phyloP scores from a whole-genome alignment of 2,888 invertebrate species.

The Cetonia aurata region DNA sequence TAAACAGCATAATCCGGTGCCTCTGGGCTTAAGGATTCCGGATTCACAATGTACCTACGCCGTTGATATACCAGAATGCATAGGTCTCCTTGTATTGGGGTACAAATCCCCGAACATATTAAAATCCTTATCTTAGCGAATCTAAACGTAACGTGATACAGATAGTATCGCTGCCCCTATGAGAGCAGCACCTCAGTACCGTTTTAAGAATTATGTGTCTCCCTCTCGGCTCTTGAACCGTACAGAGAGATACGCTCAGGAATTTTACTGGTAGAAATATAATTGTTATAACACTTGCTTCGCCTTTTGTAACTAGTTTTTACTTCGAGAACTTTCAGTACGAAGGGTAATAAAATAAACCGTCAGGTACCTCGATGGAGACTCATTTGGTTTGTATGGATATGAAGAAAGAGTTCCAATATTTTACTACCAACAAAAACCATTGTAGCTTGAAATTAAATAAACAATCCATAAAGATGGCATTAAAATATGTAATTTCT shows the following conservation, averaged over 20 bases:
- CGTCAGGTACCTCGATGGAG: conserved; percentile 32
- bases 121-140: conserved; percentile 63
- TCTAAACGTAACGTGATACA: conserved; percentile 65
- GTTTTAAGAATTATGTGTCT: conserved; percentile 26
- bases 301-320: conserved; percentile 44
- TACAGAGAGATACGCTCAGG: conserved; percentile 22
- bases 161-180: conserved; percentile 42
- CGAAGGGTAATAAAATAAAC: conserved; percentile 24
- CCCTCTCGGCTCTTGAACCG: background rate
- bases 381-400: background rate
- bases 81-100: background rate
- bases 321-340: conserved; percentile 30
- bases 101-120: conserved; percentile 64
- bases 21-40: conserved; percentile 16
- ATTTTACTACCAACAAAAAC: too few relatives aligned
- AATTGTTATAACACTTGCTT: conserved; percentile 47
- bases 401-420: too few relatives aligned
- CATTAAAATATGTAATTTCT: too few relatives aligned
- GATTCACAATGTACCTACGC: background rate
- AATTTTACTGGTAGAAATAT: conserved; percentile 35
- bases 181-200: conserved; percentile 13
- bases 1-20: conserved; percentile 44
- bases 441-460: too few relatives aligned
- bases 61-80: too few relatives aligned
- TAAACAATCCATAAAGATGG: too few relatives aligned